Percentiles rank a stretch among this genome's conserved stretches.
These are phyloP conservation scores for Drosophila orena DNA, from an alignment of 1,140 invertebrate species.

Conservation along the genomic window DNA sequence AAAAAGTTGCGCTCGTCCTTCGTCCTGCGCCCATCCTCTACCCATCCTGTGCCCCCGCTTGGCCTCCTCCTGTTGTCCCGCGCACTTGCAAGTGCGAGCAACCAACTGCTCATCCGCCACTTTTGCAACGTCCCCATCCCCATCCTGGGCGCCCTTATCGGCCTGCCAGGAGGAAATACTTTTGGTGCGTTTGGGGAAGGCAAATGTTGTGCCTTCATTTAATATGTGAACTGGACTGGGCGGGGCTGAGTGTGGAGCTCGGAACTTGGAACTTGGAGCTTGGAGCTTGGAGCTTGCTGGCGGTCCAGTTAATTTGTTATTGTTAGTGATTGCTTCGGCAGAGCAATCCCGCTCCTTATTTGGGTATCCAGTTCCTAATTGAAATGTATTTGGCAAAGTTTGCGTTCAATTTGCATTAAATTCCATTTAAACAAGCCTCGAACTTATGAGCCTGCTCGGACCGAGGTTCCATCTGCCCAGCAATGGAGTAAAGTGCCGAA, in stretches of 20 bases:
- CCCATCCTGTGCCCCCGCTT: background rate
- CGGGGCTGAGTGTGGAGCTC: conserved; percentile 8
- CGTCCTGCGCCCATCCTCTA: background rate
- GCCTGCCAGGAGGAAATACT: conserved; percentile 39
- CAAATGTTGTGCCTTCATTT: conserved; percentile 65
- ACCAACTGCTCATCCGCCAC: conserved; percentile 58
- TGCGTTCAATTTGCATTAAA: conserved; percentile 70
- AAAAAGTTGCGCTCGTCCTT: conserved; percentile 34
- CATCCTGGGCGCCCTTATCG: conserved; percentile 6
- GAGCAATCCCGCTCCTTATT: background rate
- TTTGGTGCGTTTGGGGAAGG: conserved; percentile 55
- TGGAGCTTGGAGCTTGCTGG: conserved; percentile 15
- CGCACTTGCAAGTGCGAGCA: conserved; percentile 54
- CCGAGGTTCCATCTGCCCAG: background rate
- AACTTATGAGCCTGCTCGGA: conserved; percentile 8
- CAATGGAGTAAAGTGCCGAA: conserved; percentile 3
- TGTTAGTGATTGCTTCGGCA: conserved; percentile 51
- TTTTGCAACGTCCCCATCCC: conserved; percentile 39
- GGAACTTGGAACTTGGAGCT: conserved; percentile 1
- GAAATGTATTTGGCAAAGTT: conserved; percentile 73
- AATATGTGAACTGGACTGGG: conserved; percentile 57
- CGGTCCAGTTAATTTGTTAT: conserved; percentile 74
- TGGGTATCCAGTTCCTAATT: conserved; percentile 48
- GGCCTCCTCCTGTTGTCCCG: background rate
- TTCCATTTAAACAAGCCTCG: conserved; percentile 31